Conservation (phyloP, 2,888 invertebrate species). For the Orthosia gracilis region DNA sequence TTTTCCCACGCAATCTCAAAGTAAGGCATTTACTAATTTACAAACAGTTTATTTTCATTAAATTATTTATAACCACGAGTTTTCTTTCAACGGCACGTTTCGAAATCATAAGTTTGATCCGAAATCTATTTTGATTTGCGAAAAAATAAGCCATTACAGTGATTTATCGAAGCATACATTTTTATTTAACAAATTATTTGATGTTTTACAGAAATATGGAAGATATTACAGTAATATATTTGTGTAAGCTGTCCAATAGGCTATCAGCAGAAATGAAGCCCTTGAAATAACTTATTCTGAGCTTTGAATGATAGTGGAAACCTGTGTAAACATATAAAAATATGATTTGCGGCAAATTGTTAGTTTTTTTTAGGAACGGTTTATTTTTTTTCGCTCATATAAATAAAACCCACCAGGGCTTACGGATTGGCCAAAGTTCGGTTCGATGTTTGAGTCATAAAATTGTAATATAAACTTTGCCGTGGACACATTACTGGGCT, state of each 20-base stretch:
- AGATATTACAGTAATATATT: slow-evolving; percentile 51
- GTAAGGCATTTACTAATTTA: slow-evolving; percentile 36
- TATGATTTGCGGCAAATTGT: slow-evolving; percentile 56
- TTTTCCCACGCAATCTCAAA: slow-evolving; percentile 47
- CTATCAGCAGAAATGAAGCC: slow-evolving; percentile 51
- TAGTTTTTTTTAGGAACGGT: slow-evolving; percentile 36
- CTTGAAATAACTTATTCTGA: slow-evolving; percentile 57
- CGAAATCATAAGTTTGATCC: slow-evolving; percentile 38
- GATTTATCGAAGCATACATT: slow-evolving; percentile 53
- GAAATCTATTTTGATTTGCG: slow-evolving; percentile 44
- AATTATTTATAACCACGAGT: slow-evolving; percentile 42
- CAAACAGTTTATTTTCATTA: slow-evolving; percentile 35
- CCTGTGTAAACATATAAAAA: slow-evolving; percentile 61
- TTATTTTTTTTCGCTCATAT: slow-evolving; percentile 61
- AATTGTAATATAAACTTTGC: slow-evolving; percentile 46
- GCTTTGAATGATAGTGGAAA: slow-evolving; percentile 46
- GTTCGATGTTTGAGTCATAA: slow-evolving; percentile 53
- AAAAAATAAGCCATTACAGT: slow-evolving; percentile 55
- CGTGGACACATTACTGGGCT: slow-evolving; percentile 47
- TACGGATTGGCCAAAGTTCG: slow-evolving; percentile 46
- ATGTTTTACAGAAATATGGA: slow-evolving; percentile 49
- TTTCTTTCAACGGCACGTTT: slow-evolving; percentile 26
- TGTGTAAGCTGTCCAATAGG: slow-evolving; percentile 29
- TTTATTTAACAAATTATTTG: slow-evolving; percentile 48
- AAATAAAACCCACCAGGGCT: slow-evolving; percentile 58